Evolutionary conservation across 92 coral and sea anemone genomes (phyloP).

Genomic region (Palythoa heliodiscus): DNA sequence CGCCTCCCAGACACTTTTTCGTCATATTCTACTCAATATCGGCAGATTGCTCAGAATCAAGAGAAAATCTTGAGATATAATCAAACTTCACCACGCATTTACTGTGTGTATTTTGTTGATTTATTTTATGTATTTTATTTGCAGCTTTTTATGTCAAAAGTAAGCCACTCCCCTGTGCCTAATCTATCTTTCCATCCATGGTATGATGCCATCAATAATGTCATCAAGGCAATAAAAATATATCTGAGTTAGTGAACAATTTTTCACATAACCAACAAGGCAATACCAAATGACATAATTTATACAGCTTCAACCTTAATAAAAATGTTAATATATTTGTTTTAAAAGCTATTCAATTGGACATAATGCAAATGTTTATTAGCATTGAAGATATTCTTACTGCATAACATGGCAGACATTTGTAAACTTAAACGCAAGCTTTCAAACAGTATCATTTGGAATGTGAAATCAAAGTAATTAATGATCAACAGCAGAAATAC

Average conservation of each 20-base stretch:
- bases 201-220: not conserved
- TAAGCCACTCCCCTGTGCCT: not conserved
- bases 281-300: not conserved
- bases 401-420: no score
- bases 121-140: not conserved
- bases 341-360: not conserved
- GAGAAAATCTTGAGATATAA: not conserved
- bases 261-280: not conserved
- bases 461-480: no score
- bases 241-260: not conserved
- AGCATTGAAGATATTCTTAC: not conserved
- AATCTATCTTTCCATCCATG: not conserved
- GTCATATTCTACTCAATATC: no score
- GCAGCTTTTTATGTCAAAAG: not conserved
- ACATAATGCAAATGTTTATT: not conserved
- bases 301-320: not conserved
- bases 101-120: not conserved
- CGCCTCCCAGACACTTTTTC: no score
- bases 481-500: no score
- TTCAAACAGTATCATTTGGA: no score
- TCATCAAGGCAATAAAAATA: slow-evolving; percentile 1
- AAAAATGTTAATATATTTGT: not conserved
- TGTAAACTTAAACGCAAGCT: not conserved
- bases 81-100: not conserved
- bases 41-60: not conserved